A percentile compares a stretch with the other conserved stretches of the same genome.
Conservation (phyloP, 2,797 vertebrate species). For the Oophaga sylvatica region DNA sequence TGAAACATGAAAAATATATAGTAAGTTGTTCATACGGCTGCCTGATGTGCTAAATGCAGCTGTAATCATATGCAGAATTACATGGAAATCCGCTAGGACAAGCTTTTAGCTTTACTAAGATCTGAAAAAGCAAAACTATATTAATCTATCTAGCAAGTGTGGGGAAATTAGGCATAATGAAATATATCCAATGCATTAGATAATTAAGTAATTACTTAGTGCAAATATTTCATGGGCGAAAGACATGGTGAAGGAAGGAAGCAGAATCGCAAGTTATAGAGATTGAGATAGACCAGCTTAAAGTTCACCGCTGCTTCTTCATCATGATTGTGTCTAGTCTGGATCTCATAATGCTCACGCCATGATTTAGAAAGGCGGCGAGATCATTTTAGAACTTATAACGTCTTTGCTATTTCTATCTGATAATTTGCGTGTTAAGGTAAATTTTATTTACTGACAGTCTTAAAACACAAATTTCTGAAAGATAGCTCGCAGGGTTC, state of each 20-base stretch:
- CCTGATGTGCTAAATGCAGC: background rate
- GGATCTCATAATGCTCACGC: background rate
- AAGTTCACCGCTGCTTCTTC: background rate
- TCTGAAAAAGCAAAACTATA: conserved; percentile 12
- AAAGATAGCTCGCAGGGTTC: no score
- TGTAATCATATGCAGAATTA: conserved; percentile 3
- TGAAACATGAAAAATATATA: conserved; percentile 10
- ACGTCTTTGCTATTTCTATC: background rate
- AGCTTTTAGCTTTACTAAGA: conserved; percentile 9
- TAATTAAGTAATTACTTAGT: conserved; percentile 37
- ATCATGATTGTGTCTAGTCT: background rate
- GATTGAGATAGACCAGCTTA: background rate
- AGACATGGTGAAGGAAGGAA: background rate
- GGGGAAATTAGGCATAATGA: background rate
- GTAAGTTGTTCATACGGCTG: background rate
- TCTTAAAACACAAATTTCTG: no score
- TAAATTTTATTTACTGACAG: background rate
- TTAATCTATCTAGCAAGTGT: background rate
- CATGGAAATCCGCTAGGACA: background rate
- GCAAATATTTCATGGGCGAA: conserved; percentile 4
- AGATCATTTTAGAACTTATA: background rate
- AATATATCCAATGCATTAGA: conserved; percentile 40
- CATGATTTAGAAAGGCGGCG: background rate
- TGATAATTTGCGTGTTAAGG: background rate
- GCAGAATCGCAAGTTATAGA: background rate